Evolutionary conservation across 2,888 invertebrate genomes (phyloP), one percentile per base, ranked within the genome.

Genomic region (Spialia ferax): DNA sequence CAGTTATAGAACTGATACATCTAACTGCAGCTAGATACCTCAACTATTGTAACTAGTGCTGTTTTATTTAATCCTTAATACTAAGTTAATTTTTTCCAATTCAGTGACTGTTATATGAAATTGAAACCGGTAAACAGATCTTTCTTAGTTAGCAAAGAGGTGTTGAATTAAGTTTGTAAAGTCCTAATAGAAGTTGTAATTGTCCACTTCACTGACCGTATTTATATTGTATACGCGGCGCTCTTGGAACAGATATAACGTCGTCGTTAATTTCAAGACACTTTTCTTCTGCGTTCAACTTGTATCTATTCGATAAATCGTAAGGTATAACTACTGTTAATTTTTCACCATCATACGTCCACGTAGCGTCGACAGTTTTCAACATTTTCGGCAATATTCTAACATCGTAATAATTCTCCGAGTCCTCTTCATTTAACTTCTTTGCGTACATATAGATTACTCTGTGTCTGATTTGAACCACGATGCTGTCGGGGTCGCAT

Each of bases 141-240:
- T n/a, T n/a, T n/a, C n/a, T n/a, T n/a, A n/a, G n/a, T n/a, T n/a
- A n/a, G n/a, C n/a, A n/a, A n/a, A n/a, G n/a, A 32, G 32, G 7
- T 5, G 6, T 8, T 6, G 7, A 32, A 8, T 32, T 32, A 8
- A 32, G 1, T 32, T 3, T 32, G n/a, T n/a, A n/a, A n/a, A n/a
- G n/a, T n/a, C n/a, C n/a, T n/a, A n/a, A n/a, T n/a, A n/a, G n/a
- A n/a, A n/a, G 26, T 26, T 8, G 32, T 32, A 6, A 32, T 32
- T 32, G 10, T 10, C 10, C 8, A 59, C n/a, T 42, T 55, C 45
- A 11, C 69, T 70, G 69, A 6, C 18, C 42, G 15, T 15, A 15
- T 42, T 15, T 42, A 15, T 42, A 42, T 15, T 15, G 6, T 42
- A 42, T 15, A 1, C 1, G 15, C 15, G 6, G 42, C 15, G 15